Percentiles rank a stretch among this genome's conserved stretches.
phyloP scores from a whole-genome alignment of 1,140 invertebrate species.

The Drosophila sp. region DNA sequence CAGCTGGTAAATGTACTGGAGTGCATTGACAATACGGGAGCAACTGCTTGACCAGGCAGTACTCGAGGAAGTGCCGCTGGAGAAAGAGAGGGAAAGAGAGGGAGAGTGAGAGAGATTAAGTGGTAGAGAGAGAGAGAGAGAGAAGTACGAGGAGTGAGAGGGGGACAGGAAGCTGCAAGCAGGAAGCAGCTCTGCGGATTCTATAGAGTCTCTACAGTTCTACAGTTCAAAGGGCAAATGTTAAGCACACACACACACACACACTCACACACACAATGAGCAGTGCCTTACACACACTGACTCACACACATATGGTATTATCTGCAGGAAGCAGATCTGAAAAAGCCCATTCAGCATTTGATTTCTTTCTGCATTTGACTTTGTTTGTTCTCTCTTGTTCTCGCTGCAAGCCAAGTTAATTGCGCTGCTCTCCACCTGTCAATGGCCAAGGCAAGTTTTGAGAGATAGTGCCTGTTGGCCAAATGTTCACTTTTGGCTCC shows the following conservation, averaged over 20 bases:
- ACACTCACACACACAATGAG: neutral
- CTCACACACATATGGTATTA: slow-evolving; percentile 1
- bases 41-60: slow-evolving; percentile 62
- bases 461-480: slow-evolving; percentile 50
- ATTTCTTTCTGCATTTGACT: slow-evolving; percentile 51
- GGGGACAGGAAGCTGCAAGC: slow-evolving; percentile 3
- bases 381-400: slow-evolving; percentile 47
- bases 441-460: slow-evolving; percentile 42
- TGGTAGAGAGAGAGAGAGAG: neutral
- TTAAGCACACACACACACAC: slow-evolving; percentile 53
- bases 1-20: slow-evolving; percentile 78
- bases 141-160: slow-evolving; percentile 17
- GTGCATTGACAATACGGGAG: slow-evolving; percentile 77
- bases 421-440: slow-evolving; percentile 58
- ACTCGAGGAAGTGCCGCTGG: neutral
- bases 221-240: slow-evolving; percentile 61
- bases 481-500: slow-evolving; percentile 23
- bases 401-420: slow-evolving; percentile 54
- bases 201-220: slow-evolving; percentile 22
- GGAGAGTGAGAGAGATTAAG: slow-evolving; percentile 11
- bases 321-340: slow-evolving; percentile 52
- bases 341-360: slow-evolving; percentile 28
- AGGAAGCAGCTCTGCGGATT: slow-evolving; percentile 41
- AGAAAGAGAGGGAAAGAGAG: slow-evolving; percentile 2
- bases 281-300: neutral